phyloP scores from a whole-genome alignment of 2,888 invertebrate genomes.

The Conops quadrifasciatus region DNA sequence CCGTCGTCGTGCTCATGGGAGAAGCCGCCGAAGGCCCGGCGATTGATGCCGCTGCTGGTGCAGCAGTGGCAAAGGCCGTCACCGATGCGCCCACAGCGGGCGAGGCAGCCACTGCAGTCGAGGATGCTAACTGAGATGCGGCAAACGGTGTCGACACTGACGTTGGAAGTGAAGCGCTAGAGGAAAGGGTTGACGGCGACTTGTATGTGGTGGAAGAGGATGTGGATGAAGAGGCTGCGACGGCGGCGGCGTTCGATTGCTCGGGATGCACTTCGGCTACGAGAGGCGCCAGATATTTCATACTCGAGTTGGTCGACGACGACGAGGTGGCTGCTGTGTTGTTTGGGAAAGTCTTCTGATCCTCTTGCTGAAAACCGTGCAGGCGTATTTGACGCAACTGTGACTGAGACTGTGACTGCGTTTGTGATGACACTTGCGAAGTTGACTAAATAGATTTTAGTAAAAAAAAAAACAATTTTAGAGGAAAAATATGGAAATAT shows the following conservation, averaged over 20 bases:
- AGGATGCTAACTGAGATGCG: slow-evolving; percentile 59
- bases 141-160: slow-evolving; percentile 60
- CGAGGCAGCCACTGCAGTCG: slow-evolving; percentile 62
- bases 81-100: slow-evolving; percentile 55
- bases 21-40: slow-evolving; percentile 50
- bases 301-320: slow-evolving; percentile 53
- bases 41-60: slow-evolving; percentile 55
- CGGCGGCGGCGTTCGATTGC: slow-evolving; percentile 53
- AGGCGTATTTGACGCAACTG: slow-evolving; percentile 45
- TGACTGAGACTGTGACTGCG: slow-evolving; percentile 42
- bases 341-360: slow-evolving; percentile 21
- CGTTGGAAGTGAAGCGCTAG: slow-evolving; percentile 59
- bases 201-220: slow-evolving; percentile 53
- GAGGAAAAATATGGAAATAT: background rate
- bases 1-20: slow-evolving; percentile 49
- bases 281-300: slow-evolving; percentile 60
- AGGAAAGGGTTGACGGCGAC: slow-evolving; percentile 59
- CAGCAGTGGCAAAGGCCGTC: slow-evolving; percentile 63
- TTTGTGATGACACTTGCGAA: slow-evolving; percentile 39
- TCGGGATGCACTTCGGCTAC: slow-evolving; percentile 63
- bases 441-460: slow-evolving; percentile 31
- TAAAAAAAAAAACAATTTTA: too few relatives aligned
- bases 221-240: slow-evolving; percentile 39
- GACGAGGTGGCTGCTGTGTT: slow-evolving; percentile 41
- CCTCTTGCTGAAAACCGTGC: slow-evolving; percentile 38